Percentiles rank a stretch among this genome's conserved stretches.
Conservation (phyloP, 2,113 vertebrate genomes). For the Chitala chitala region DNA sequence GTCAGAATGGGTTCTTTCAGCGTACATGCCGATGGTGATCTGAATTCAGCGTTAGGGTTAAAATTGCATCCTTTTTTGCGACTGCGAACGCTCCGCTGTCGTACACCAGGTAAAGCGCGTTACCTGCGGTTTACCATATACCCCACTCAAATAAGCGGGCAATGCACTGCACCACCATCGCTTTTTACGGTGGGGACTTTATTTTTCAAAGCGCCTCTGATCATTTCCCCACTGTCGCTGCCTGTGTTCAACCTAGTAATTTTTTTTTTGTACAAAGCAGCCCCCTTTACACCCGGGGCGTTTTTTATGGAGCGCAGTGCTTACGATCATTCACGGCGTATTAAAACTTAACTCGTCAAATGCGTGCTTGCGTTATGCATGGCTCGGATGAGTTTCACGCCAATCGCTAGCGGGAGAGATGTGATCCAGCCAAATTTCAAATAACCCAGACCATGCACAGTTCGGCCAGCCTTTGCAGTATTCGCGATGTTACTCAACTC, state of each 20-base stretch:
- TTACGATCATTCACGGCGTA: not conserved
- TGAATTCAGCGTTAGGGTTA: conserved; percentile 20
- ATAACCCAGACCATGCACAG: too few species aligned
- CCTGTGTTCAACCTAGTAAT: conserved; percentile 7
- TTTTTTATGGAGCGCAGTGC: not conserved
- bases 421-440: too few species aligned
- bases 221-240: conserved; percentile 13
- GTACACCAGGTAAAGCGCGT: conserved; percentile 32
- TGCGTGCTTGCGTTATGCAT: conserved; percentile 18
- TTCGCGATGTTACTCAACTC: not conserved
- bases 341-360: conserved; percentile 33
- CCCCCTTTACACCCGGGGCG: conserved; percentile 8
- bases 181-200: conserved; percentile 20
- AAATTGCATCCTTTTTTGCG: conserved; percentile 21
- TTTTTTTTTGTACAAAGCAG: not conserved
- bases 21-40: not conserved
- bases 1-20: conserved; percentile 17
- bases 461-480: not conserved
- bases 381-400: not conserved
- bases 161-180: conserved; percentile 43
- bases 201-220: conserved; percentile 13
- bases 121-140: too few species aligned
- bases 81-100: conserved; percentile 7
- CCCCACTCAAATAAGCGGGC: conserved; percentile 16
- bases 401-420: too few species aligned